Percentiles rank a stretch among this genome's conserved stretches.
phyloP scores from a whole-genome alignment of 2,113 vertebrate species.

The Empidonax alnorum region DNA sequence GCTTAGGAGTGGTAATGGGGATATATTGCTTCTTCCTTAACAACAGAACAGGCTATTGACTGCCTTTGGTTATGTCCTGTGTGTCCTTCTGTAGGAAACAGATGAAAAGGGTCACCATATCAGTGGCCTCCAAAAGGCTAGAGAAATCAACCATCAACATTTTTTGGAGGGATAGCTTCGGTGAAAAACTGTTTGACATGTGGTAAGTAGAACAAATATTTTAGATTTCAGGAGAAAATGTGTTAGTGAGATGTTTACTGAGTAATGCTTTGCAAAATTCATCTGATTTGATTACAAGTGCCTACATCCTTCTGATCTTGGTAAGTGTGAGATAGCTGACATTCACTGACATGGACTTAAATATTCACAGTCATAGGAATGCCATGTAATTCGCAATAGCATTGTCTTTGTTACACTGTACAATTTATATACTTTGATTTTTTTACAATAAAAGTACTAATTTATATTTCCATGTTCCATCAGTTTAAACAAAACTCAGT shows the following conservation, averaged over 20 bases:
- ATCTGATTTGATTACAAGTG: background rate
- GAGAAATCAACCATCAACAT: background rate
- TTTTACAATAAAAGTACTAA: background rate
- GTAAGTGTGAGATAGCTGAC: background rate
- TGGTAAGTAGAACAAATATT: background rate
- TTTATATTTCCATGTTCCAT: background rate
- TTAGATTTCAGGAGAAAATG: background rate
- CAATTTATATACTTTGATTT: too few relatives aligned
- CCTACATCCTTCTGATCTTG: background rate
- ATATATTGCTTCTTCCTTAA: background rate
- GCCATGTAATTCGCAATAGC: background rate
- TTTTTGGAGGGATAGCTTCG: background rate
- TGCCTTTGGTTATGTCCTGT: background rate
- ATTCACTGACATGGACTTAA: background rate
- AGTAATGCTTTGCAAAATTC: background rate
- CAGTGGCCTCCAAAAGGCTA: accelerated
- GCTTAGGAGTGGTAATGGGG: accelerated
- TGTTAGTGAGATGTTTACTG: background rate
- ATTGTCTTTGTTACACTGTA: background rate
- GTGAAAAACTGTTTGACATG: background rate
- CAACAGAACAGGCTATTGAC: too few relatives aligned
- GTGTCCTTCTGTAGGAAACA: background rate
- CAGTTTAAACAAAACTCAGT: background rate
- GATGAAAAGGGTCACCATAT: background rate
- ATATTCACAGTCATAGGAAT: background rate